phyloP scores from a whole-genome alignment of 2,797 vertebrate species.

The Oceanodroma leucorhoa region DNA sequence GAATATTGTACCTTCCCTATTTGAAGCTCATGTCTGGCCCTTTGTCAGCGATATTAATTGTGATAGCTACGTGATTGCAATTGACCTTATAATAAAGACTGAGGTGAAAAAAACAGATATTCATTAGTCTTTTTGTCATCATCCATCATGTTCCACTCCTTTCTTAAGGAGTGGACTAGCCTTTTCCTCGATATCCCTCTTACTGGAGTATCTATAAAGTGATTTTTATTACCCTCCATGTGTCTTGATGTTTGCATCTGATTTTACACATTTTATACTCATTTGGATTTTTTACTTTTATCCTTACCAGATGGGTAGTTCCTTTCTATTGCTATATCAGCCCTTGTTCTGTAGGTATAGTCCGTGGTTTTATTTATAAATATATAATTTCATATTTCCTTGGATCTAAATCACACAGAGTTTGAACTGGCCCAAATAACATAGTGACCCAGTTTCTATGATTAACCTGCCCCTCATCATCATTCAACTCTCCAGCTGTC shows the following conservation, averaged over 20 bases:
- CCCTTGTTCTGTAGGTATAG: not conserved
- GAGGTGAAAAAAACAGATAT: not conserved
- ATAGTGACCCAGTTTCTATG: not conserved
- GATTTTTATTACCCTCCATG: not conserved
- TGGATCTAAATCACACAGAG: not conserved
- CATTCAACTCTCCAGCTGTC: not conserved
- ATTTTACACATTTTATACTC: not conserved
- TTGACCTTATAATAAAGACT: not conserved
- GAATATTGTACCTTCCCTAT: not conserved
- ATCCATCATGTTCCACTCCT: not conserved
- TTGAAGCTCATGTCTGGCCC: not conserved
- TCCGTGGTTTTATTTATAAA: not conserved
- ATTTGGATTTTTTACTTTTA: not conserved
- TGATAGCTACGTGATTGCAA: not conserved
- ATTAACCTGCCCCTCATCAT: not conserved
- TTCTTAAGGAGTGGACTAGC: not conserved
- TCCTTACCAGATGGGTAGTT: not conserved
- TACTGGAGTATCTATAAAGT: not conserved
- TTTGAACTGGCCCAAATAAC: not conserved
- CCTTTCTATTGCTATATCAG: not conserved
- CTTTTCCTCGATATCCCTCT: not conserved
- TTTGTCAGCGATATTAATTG: not conserved
- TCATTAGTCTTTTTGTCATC: not conserved
- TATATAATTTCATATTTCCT: not conserved
- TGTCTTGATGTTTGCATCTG: not conserved